Evolutionary conservation across 2,888 invertebrate genomes (phyloP).

Genomic region (Busseola fusca): DNA sequence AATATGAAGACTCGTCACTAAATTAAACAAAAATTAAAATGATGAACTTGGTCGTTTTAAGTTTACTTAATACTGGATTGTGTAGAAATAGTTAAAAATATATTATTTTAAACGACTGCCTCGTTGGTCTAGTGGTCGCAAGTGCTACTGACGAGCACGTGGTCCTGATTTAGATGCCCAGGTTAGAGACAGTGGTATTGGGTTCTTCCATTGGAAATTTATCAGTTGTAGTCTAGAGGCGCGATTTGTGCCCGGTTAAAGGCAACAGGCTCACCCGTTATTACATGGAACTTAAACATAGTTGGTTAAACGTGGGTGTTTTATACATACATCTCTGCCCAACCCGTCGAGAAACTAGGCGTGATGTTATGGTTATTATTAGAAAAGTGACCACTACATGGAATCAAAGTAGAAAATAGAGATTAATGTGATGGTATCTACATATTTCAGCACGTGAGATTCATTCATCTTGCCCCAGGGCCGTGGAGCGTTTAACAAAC

Average conservation of each 20-base stretch:
- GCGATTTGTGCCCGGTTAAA: too few relatives aligned
- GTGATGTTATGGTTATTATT: too few relatives aligned
- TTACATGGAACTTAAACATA: too few relatives aligned
- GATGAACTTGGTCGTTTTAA: not conserved
- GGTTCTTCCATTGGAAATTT: not conserved
- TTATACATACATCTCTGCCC: too few relatives aligned
- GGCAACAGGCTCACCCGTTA: too few relatives aligned
- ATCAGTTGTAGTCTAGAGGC: not conserved
- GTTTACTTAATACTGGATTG: not conserved
- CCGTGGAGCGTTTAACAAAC: too few relatives aligned
- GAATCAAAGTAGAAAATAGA: not conserved
- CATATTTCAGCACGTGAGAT: too few relatives aligned
- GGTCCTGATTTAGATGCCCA: not conserved
- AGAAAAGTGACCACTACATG: not conserved
- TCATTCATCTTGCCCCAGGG: too few relatives aligned
- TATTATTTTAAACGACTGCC: too few relatives aligned
- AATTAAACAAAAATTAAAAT: not conserved
- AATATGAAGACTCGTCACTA: constrained; percentile 85
- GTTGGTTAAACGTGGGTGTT: too few relatives aligned
- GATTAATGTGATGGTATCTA: too few relatives aligned
- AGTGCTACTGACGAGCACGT: not conserved
- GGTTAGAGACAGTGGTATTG: not conserved
- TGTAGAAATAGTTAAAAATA: not conserved
- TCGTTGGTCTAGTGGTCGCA: not conserved
- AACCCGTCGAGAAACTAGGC: too few relatives aligned